Evolutionary conservation across 2,888 invertebrate genomes (phyloP), one percentile per base, ranked within the genome.

Genomic region (Habrosyne pyritoides): DNA sequence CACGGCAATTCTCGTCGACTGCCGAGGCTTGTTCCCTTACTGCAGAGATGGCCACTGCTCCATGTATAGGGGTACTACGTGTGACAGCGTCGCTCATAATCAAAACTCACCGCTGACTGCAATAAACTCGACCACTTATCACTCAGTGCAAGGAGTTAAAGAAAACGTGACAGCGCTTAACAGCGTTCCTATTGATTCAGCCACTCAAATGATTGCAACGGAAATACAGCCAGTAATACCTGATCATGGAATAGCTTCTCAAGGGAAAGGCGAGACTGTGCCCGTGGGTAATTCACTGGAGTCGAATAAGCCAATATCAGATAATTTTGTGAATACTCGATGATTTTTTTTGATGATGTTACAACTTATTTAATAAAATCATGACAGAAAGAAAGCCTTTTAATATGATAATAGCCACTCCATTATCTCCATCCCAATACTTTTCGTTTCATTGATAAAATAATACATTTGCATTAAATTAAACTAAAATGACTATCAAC

Each of bases 1-100:
- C 52, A 72, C 73, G 21, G 81, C 76, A 10, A 67, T 82, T 5
- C 52, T 75, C 21, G 79, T 80, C 0, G 68, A 81, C 49, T 82
- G 82, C 55, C 70, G 71, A 10, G 78, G 76, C 0, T 56, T 72
- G 2, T 73, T 79, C 22, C 75, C 78, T 3, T 74, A 64, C 58
- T 81, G 81, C 56, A 67, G 74, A 28, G 75, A 76, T 28, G 82
- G 81, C 10, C 73, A 73, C n/a, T 81, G 81, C 56, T 79, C 80
- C 2, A 62, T 69, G 21, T 60, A 57, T 22, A 73, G 72, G 61
- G 66, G 66, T 0, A 70, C 66, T 0, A 76, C 75, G 54, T 81
- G 80, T 55, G 47, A 50, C 6, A 64, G 65, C 4, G 69, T 67
- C 5, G 47, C 21, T 52, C 63, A 56, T 22, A 69, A 66, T 52